Evolutionary conservation across 2,888 invertebrate genomes (phyloP).

Genomic region (Eueremaeus valkanovi): DNA sequence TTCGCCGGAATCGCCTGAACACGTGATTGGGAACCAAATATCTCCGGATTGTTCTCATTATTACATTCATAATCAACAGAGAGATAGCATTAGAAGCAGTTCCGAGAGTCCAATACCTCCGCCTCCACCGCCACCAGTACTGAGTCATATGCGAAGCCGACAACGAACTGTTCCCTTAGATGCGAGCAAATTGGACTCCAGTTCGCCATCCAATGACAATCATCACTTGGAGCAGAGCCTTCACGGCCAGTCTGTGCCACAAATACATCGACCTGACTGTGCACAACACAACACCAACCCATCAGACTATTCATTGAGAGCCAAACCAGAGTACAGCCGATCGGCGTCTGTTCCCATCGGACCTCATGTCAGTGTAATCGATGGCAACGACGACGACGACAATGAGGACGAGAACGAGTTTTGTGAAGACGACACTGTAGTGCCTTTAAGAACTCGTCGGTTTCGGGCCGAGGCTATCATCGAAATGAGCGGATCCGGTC

Average conservation of each 20-base stretch:
- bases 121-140: conserved; percentile 47
- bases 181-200: conserved; percentile 31
- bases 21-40: conserved; percentile 35
- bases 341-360: conserved; percentile 18
- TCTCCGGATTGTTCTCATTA: conserved; percentile 28
- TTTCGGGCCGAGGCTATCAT: conserved; percentile 41
- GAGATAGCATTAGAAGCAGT: conserved; percentile 38
- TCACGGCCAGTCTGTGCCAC: conserved; percentile 30
- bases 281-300: conserved; percentile 29
- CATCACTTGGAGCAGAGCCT: conserved; percentile 18
- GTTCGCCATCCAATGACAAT: conserved; percentile 35
- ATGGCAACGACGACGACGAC: background rate
- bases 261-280: conserved; percentile 34
- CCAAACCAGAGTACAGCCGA: conserved; percentile 11
- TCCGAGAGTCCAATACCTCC: conserved; percentile 46
- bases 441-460: conserved; percentile 40
- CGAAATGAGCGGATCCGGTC: conserved; percentile 37
- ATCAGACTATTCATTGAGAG: conserved; percentile 10
- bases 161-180: conserved; percentile 36
- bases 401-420: background rate
- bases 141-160: conserved; percentile 40
- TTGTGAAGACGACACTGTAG: conserved; percentile 35
- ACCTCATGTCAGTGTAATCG: conserved; percentile 24
- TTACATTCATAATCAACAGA: conserved; percentile 39
- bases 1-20: conserved; percentile 37